Evolutionary conservation across 2,888 invertebrate species (phyloP).

Genomic region (Endotricha flammealis): DNA sequence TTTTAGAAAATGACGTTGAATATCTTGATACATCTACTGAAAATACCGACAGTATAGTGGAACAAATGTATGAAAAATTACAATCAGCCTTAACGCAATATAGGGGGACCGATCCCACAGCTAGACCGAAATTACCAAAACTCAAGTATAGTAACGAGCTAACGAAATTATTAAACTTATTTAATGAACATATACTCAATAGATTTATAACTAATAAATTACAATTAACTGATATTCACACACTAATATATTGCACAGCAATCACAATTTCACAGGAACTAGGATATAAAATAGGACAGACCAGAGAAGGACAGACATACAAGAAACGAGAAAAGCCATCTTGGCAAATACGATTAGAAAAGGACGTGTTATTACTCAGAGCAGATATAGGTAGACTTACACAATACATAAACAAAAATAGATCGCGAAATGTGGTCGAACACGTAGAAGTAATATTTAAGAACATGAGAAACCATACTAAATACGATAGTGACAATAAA

Average conservation of each 20-base stretch:
- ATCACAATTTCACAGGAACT: slow-evolving; percentile 12
- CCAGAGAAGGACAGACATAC: too few species aligned
- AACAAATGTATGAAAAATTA: background rate
- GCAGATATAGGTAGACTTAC: slow-evolving; percentile 17
- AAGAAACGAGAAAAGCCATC: slow-evolving; percentile 5
- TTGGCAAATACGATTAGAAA: slow-evolving; percentile 19
- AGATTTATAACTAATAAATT: background rate
- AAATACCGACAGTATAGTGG: background rate
- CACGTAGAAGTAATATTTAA: slow-evolving; percentile 14
- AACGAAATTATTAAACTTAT: slow-evolving; percentile 2
- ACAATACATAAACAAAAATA: slow-evolving; percentile 19
- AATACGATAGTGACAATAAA: slow-evolving; percentile 15
- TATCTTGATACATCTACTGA: background rate
- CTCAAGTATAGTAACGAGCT: slow-evolving; percentile 5
- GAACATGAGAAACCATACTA: slow-evolving; percentile 8
- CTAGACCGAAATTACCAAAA: slow-evolving; percentile 13
- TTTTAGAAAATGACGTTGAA: slow-evolving; percentile 1
- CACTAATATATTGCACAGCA: slow-evolving; percentile 18
- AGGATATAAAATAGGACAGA: slow-evolving; percentile 11
- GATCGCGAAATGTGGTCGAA: slow-evolving; percentile 13
- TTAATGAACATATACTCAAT: slow-evolving; percentile 6
- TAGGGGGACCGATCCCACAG: slow-evolving; percentile 1
- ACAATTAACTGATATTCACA: slow-evolving; percentile 11
- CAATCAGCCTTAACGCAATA: background rate
- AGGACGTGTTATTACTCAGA: slow-evolving; percentile 16